Evolutionary conservation across 2,797 vertebrate genomes (phyloP).

Genomic region (Coracias cyanogaster): DNA sequence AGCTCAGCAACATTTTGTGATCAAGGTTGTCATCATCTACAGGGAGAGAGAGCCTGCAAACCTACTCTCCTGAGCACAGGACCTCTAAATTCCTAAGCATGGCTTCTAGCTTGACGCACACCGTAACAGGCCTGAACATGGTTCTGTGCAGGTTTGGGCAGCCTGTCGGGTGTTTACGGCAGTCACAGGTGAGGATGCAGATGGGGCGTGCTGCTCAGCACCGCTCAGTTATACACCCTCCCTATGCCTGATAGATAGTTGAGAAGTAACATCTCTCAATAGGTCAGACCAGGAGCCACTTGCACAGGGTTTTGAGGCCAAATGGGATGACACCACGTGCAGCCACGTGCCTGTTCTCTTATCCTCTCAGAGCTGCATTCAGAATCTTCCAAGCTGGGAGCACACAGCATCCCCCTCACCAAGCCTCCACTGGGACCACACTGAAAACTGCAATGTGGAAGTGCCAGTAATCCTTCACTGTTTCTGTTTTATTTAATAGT

Average conservation of each 20-base stretch:
- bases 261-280: background rate
- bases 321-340: background rate
- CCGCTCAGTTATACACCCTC: background rate
- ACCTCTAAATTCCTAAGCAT: background rate
- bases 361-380: background rate
- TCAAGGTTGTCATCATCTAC: background rate
- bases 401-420: background rate
- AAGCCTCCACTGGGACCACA: background rate
- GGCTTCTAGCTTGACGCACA: background rate
- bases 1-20: background rate
- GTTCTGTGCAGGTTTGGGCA: background rate
- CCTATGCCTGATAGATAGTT: background rate
- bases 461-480: background rate
- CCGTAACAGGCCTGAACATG: rapidly evolving
- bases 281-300: background rate
- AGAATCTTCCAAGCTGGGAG: rapidly evolving
- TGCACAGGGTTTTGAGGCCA: background rate
- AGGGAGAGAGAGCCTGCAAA: background rate
- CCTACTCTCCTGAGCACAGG: background rate
- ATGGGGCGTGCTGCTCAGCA: background rate
- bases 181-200: background rate
- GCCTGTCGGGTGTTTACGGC: background rate
- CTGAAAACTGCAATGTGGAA: background rate
- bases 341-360: background rate
- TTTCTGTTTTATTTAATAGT: background rate